These are phyloP conservation scores for Dasyornis broadbenti DNA, from an alignment of 2,113 vertebrate species.

Conservation along the genomic window DNA sequence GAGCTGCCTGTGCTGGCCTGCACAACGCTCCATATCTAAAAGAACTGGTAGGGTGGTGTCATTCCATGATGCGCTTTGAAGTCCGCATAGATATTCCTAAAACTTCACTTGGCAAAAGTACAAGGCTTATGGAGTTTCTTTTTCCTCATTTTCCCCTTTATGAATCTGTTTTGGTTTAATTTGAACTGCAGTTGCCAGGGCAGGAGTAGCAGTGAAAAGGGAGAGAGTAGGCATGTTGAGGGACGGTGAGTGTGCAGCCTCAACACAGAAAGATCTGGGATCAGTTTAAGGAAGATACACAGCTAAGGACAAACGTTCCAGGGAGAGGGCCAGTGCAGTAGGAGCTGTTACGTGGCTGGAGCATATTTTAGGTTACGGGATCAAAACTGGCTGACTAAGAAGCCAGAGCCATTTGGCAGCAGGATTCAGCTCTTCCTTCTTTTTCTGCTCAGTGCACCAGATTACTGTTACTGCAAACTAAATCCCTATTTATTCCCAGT, in stretches of 20 bases:
- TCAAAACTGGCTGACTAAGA: neutral
- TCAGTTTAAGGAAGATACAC: neutral
- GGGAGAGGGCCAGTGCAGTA: neutral
- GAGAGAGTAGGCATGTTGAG: neutral
- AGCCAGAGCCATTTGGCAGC: neutral
- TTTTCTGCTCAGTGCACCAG: neutral
- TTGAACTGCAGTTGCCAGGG: neutral
- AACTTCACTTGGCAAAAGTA: neutral
- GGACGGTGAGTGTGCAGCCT: neutral
- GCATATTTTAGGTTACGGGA: neutral
- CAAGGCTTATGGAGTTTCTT: rapidly evolving
- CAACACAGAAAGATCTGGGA: neutral
- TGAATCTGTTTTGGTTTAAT: neutral
- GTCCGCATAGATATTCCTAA: neutral
- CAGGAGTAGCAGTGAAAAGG: neutral
- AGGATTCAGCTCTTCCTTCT: neutral
- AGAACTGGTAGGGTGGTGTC: neutral
- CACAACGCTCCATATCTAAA: rapidly evolving
- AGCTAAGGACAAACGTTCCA: neutral
- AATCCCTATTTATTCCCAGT: neutral
- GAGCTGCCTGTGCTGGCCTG: neutral
- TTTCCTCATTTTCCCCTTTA: rapidly evolving
- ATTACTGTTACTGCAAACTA: neutral
- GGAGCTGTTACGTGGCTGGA: neutral
- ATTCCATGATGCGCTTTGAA: rapidly evolving